A percentile compares a stretch with the other conserved stretches of the same genome.
Conservation (phyloP, 2,888 invertebrate species). For the Drosophila nigritarsus region DNA sequence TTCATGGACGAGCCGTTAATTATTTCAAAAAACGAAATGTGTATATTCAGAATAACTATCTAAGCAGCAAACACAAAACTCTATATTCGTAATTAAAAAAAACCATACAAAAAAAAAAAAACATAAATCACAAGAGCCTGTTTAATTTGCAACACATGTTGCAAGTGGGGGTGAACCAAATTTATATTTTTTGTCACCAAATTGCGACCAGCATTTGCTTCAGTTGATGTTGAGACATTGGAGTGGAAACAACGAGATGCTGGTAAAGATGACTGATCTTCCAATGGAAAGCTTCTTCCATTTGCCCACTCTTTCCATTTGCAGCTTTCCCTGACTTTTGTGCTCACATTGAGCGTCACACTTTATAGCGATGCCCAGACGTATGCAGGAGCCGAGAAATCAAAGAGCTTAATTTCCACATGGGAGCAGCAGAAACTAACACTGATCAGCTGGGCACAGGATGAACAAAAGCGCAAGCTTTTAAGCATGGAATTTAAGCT, state of each 20-base stretch:
- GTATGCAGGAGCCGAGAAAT: neutral
- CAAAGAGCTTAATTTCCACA: conserved; percentile 23
- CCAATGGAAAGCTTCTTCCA: neutral
- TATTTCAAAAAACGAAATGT: conserved; percentile 44
- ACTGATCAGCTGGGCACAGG: conserved; percentile 84
- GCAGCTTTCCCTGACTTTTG: conserved; percentile 52
- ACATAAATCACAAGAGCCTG: conserved; percentile 32
- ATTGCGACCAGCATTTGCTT: conserved; percentile 18
- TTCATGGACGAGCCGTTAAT: conserved; percentile 41
- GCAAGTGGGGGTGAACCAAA: conserved; percentile 1
- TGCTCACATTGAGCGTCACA: conserved; percentile 44
- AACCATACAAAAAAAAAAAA: conserved; percentile 36
- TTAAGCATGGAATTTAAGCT: conserved; percentile 84
- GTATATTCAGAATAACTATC: conserved; percentile 59
- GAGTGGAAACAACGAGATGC: conserved; percentile 24
- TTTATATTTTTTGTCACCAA: neutral
- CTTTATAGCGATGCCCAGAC: conserved; percentile 26
- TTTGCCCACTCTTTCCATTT: neutral
- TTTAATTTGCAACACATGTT: conserved; percentile 46
- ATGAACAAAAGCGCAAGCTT: conserved; percentile 78
- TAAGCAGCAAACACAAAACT: conserved; percentile 60
- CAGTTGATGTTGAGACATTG: conserved; percentile 22
- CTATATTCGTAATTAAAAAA: conserved; percentile 71
- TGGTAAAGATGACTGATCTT: conserved; percentile 31
- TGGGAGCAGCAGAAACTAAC: conserved; percentile 85